Percentiles rank a stretch among this genome's conserved stretches.
Conservation (phyloP, 2,888 invertebrate species). For the Scaptomyza caliginosa region DNA sequence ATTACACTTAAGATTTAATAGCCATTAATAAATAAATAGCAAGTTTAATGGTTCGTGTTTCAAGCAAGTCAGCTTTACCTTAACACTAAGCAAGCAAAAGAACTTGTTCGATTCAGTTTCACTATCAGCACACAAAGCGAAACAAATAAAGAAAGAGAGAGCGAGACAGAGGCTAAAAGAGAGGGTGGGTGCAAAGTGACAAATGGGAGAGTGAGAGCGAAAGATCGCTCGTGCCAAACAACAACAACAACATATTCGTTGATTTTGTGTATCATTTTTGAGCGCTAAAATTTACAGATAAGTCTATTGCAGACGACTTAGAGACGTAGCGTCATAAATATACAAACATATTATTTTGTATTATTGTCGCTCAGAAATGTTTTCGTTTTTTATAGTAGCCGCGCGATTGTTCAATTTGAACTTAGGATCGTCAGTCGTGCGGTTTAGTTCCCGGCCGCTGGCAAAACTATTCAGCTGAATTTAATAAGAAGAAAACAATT, state of each 20-base stretch:
- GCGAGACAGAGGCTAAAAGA: neutral
- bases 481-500: conserved; percentile 17
- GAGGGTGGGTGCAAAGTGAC: neutral
- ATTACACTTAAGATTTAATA: conserved; percentile 15
- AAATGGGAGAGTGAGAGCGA: conserved; percentile 3
- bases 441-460: conserved; percentile 65
- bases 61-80: conserved; percentile 51
- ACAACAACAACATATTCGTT: conserved; percentile 29
- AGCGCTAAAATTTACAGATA: conserved; percentile 51
- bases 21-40: conserved; percentile 2
- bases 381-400: conserved; percentile 58
- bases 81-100: conserved; percentile 19
- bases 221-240: conserved; percentile 10
- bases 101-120: conserved; percentile 52
- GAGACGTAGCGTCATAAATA: conserved; percentile 71
- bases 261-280: conserved; percentile 19
- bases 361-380: conserved; percentile 51
- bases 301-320: conserved; percentile 54
- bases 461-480: conserved; percentile 61
- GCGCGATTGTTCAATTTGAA: conserved; percentile 45
- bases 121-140: conserved; percentile 36
- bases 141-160: conserved; percentile 3
- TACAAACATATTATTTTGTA: conserved; percentile 23
- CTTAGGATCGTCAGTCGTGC: conserved; percentile 46
- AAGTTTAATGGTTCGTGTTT: conserved; percentile 32